phyloP scores from a whole-genome alignment of 2,113 vertebrate genomes.

The Passer domesticus region DNA sequence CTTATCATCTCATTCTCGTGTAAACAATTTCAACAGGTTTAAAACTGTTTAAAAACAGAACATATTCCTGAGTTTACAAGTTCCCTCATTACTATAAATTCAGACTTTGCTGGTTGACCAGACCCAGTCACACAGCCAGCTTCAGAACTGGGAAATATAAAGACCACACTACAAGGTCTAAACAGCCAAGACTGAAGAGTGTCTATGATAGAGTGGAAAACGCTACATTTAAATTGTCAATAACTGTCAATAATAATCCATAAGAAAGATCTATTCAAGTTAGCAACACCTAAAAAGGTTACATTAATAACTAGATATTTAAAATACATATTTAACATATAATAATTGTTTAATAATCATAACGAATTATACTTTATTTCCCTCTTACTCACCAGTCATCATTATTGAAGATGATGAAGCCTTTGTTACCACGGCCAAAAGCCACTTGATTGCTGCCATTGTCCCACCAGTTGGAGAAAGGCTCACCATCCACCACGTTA shows the following conservation, averaged over 20 bases:
- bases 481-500: too few species aligned
- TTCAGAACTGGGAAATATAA: background rate
- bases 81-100: background rate
- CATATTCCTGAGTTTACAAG: fast-evolving
- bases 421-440: too few species aligned
- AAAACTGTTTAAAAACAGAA: background rate
- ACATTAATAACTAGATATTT: too few species aligned
- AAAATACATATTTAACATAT: background rate
- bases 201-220: background rate
- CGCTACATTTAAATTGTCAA: fast-evolving
- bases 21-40: background rate
- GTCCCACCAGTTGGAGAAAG: too few species aligned
- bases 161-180: background rate
- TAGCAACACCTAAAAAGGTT: background rate
- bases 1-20: fast-evolving
- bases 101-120: background rate
- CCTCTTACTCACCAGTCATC: background rate
- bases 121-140: background rate
- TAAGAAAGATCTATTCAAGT: background rate
- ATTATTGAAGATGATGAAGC: too few species aligned
- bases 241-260: too few species aligned
- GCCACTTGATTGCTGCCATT: too few species aligned
- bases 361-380: background rate
- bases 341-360: too few species aligned
- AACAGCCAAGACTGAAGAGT: background rate